These are phyloP conservation scores for Vulpes ferrilata DNA, from an alignment of 2,113 vertebrate species.

Conservation along the genomic window DNA sequence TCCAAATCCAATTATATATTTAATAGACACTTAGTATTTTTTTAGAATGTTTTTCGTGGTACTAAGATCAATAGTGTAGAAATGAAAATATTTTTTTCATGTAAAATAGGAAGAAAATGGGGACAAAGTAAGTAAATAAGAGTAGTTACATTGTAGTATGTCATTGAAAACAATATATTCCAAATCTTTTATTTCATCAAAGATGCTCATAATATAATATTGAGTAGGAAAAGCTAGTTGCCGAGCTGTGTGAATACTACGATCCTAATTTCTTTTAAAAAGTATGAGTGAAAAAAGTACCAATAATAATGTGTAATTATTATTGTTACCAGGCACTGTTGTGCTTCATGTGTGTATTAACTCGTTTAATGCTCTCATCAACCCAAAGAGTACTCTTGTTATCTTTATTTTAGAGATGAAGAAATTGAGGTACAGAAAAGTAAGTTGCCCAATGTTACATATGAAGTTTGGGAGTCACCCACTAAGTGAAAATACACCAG, in stretches of 20 bases:
- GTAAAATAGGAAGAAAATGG: not conserved
- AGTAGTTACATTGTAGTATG: not conserved
- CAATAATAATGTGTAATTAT: not conserved
- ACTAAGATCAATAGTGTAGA: not conserved
- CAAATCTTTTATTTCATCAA: slow-evolving; percentile 7
- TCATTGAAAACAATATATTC: slow-evolving; percentile 23
- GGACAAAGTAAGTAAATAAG: not conserved
- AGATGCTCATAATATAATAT: not conserved
- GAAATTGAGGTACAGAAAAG: not conserved
- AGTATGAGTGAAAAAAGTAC: not conserved
- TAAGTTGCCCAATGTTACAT: not conserved
- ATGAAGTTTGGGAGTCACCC: not conserved
- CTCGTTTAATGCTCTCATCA: not conserved
- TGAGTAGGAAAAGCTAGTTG: not conserved
- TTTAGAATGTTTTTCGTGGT: slow-evolving; percentile 2
- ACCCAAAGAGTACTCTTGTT: not conserved
- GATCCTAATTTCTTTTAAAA: slow-evolving; percentile 8
- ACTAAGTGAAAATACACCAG: not conserved
- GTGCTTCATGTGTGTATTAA: not conserved
- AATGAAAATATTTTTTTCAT: slow-evolving; percentile 58
- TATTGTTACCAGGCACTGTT: not conserved
- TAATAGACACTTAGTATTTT: not conserved
- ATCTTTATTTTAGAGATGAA: not conserved
- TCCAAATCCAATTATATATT: slow-evolving; percentile 7
- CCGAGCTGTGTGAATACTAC: not conserved